Percentiles rank a stretch among this genome's conserved stretches.
phyloP scores from a whole-genome alignment of 2,797 vertebrate genomes.

The Eulemur mongoz region DNA sequence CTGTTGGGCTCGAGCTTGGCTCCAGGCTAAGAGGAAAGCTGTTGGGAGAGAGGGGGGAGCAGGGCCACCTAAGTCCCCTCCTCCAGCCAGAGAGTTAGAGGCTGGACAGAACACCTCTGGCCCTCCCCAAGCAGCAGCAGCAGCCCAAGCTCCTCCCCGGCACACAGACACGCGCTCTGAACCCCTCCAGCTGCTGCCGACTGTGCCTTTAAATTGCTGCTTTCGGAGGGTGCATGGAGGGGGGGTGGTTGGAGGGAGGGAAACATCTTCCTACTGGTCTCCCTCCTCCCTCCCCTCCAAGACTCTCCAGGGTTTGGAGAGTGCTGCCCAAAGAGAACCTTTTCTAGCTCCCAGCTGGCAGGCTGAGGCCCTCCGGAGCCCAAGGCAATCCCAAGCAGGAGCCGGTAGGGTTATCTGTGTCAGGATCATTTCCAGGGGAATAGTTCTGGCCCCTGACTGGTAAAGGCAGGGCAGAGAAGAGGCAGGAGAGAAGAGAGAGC shows the following conservation, averaged over 20 bases:
- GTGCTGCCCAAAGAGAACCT: conserved; percentile 69
- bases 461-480: conserved; percentile 50
- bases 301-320: conserved; percentile 77
- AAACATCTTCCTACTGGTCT: conserved; percentile 67
- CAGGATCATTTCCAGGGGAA: conserved; percentile 59
- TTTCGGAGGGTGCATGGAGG: conserved; percentile 63
- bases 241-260: conserved; percentile 59
- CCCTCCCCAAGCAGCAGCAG: background rate
- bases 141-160: conserved; percentile 55
- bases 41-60: background rate
- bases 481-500: background rate
- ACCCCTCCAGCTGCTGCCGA: conserved; percentile 51
- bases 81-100: conserved; percentile 42
- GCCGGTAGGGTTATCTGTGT: conserved; percentile 49
- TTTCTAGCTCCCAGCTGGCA: conserved; percentile 48
- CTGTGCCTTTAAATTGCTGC: conserved; percentile 76
- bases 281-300: conserved; percentile 62
- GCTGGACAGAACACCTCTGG: conserved; percentile 38
- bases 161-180: background rate
- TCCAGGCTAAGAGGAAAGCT: conserved; percentile 52
- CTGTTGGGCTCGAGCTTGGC: background rate
- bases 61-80: background rate
- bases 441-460: conserved; percentile 52
- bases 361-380: conserved; percentile 48
- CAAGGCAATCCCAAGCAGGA: background rate